These are phyloP conservation scores for Eospalax fontanierii DNA, from an alignment of 2,797 vertebrate species.

Conservation along the genomic window DNA sequence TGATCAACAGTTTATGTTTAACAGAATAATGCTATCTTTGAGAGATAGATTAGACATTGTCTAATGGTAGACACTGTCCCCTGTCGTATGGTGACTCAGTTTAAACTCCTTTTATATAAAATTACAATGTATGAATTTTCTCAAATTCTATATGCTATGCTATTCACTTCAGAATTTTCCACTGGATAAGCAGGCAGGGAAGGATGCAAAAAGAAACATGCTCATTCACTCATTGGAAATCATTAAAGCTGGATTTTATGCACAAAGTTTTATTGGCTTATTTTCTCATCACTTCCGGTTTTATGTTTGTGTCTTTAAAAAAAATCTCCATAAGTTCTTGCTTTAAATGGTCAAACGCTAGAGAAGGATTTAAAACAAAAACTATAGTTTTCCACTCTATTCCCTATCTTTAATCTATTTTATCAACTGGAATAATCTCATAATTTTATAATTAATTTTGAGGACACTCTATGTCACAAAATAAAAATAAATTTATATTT, in stretches of 20 bases:
- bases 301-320: neutral
- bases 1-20: no score
- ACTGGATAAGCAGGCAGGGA: neutral
- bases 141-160: neutral
- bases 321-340: neutral
- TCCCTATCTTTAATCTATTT: neutral
- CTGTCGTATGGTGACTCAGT: no score
- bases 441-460: constrained; percentile 41
- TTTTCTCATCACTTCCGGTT: constrained; percentile 23
- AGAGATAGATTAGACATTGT: no score
- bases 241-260: neutral
- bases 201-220: neutral
- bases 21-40: no score
- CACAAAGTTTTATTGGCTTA: neutral
- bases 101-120: no score
- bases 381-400: neutral
- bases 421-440: neutral
- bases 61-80: no score
- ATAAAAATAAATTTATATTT: constrained; percentile 19
- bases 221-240: neutral
- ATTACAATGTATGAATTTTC: neutral
- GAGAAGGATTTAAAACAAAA: neutral
- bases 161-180: neutral
- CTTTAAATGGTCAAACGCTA: neutral
- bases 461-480: neutral